These are phyloP conservation scores for Bos indicus DNA, from an alignment of 2,113 vertebrate species.

Conservation along the genomic window DNA sequence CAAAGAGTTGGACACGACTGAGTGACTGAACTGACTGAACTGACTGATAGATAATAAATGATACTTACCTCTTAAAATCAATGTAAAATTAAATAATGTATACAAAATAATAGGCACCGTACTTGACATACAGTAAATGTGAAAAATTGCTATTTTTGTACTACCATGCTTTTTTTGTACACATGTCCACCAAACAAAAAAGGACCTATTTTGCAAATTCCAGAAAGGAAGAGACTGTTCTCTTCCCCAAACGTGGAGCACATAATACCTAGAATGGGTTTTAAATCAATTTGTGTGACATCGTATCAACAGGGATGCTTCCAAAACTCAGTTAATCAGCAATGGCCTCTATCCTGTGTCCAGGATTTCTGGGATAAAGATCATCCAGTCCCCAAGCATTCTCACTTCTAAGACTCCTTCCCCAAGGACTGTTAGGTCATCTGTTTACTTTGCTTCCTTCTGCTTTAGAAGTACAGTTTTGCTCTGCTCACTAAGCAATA, in stretches of 20 bases:
- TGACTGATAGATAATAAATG: background rate
- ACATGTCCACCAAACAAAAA: background rate
- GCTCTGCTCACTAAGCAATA: background rate
- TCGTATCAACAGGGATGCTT: background rate
- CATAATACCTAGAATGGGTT: background rate
- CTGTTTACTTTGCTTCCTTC: background rate
- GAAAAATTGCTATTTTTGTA: background rate
- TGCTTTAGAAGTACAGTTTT: background rate
- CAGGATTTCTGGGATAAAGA: background rate
- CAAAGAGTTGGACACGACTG: no score
- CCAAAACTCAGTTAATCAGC: background rate
- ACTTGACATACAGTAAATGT: background rate
- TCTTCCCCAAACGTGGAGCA: background rate
- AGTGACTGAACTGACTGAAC: no score
- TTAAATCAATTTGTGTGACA: background rate
- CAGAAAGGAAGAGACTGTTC: background rate
- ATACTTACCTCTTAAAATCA: background rate
- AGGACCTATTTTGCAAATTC: background rate
- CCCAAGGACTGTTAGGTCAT: background rate
- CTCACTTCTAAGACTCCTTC: background rate
- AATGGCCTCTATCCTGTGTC: background rate
- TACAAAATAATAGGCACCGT: background rate
- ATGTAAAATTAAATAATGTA: background rate
- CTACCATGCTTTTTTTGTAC: background rate
- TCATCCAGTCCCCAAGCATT: background rate